Percentiles rank a stretch among this genome's conserved stretches.
Evolutionary conservation across 2,797 vertebrate species (phyloP).

Genomic region (Epinephelus coioides): DNA sequence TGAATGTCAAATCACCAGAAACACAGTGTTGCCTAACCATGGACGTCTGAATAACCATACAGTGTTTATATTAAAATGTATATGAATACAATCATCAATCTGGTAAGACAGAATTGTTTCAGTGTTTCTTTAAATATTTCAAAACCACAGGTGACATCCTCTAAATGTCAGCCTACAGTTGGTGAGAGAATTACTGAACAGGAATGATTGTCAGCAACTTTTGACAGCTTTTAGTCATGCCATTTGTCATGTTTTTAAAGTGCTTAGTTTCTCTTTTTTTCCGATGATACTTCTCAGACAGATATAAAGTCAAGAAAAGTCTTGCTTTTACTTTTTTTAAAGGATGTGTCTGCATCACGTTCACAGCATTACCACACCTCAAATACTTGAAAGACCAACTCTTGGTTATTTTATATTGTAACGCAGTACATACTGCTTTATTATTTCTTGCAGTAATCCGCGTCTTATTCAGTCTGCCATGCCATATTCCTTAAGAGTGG

Average conservation of each 20-base stretch:
- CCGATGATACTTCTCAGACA: no score
- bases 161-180: neutral
- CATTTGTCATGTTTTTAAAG: neutral
- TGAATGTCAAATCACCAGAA: neutral
- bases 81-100: neutral
- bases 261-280: neutral
- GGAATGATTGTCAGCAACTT: neutral
- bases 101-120: neutral
- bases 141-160: conserved; percentile 2
- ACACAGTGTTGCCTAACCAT: neutral
- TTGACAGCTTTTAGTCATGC: no score
- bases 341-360: no score
- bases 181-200: neutral
- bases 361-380: neutral
- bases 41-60: neutral
- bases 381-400: neutral
- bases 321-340: neutral
- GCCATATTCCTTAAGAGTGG: no score
- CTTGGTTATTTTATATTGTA: no score
- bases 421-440: no score
- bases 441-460: no score
- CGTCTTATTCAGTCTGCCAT: no score
- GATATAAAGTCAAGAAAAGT: neutral
- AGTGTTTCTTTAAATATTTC: conserved; percentile 4
- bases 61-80: neutral